Evolutionary conservation across 1,140 invertebrate genomes (phyloP), one percentile per base, ranked within the genome.

Genomic region (Charaxes varanes): DNA sequence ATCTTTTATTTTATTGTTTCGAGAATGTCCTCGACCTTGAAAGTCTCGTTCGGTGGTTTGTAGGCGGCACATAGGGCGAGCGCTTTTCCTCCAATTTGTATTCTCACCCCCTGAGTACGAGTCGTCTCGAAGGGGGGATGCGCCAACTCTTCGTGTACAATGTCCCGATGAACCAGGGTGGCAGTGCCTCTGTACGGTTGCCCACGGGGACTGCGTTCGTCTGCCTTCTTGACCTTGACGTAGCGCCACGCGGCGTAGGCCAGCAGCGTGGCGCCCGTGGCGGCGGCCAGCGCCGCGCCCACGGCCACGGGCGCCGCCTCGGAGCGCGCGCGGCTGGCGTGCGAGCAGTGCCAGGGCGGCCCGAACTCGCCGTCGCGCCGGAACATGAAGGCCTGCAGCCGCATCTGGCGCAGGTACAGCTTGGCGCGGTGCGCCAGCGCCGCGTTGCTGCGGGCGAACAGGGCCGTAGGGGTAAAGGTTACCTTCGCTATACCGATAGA

Each of bases 201-300:
- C 11, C 32, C 41, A 4, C 12, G 17, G 8, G 41, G 41, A 1
- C 32, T 30, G 17, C 35, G 28, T 11, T 46, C 16, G 43, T 46
- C 43, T 2, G n/a, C 93, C 66, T 95, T 95, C 77, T 95, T 95
- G 15, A 95, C 88, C 73, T 94, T 94, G 61, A 94, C 88, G 63
- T 96, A 94, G 54, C 94, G 89, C 80, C 89, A 94, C n/a, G 92
- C 89, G 0, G 93, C 93, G 65, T 97, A 97, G 0, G 93, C 94
- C 2, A 92, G 88, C 8, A 97, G 88, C 0, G 93, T 95, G 5
- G 90, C 79, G 0, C 96, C 85, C 4, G 94, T 92, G 1, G 92
- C 90, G 13, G 93, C 88, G 1, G 94, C 93, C 11, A 96, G 68
- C 0, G 93, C 92, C n/a, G 93, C 93, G 3, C 94, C 94, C 1